phyloP scores from a whole-genome alignment of 2,797 vertebrate genomes.

The Arnoldichthys spilopterus region DNA sequence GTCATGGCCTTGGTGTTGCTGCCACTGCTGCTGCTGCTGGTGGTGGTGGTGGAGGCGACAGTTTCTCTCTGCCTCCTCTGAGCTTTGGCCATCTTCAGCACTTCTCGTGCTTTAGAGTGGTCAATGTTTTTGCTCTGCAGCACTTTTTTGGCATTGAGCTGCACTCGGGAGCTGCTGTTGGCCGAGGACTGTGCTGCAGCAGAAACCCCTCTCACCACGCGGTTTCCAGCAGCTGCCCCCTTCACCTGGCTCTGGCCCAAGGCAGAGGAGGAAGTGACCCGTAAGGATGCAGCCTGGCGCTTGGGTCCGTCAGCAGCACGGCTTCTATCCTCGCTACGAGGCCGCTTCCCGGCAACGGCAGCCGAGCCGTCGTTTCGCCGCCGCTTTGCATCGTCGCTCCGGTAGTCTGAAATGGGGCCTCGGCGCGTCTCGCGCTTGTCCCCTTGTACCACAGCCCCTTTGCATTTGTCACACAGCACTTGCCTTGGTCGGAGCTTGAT shows the following conservation, averaged over 20 bases:
- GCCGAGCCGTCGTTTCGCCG: constrained; percentile 81
- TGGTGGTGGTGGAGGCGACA: constrained; percentile 14
- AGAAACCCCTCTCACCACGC: constrained; percentile 68
- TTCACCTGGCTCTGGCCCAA: constrained; percentile 78
- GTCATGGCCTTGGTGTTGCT: constrained; percentile 65
- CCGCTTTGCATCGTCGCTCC: constrained; percentile 87
- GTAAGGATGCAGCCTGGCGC: constrained; percentile 83
- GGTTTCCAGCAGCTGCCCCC: constrained; percentile 73
- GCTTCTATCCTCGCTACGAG: constrained; percentile 86
- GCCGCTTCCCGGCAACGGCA: constrained; percentile 85
- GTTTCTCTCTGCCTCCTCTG: constrained; percentile 85
- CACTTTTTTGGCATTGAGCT: constrained; percentile 90
- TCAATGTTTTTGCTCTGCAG: constrained; percentile 91
- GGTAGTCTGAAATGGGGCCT: constrained; percentile 81
- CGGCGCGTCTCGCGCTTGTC: constrained; percentile 87
- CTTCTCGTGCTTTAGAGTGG: constrained; percentile 87
- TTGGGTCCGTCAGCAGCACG: constrained; percentile 78
- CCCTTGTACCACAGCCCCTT: constrained; percentile 86
- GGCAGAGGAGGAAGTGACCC: constrained; percentile 74
- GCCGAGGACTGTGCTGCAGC: constrained; percentile 68
- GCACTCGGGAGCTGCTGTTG: constrained; percentile 78
- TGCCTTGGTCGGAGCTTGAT: constrained; percentile 96
- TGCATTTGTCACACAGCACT: constrained; percentile 97
- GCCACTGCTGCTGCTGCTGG: background rate
- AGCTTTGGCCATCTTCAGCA: constrained; percentile 89